Evolutionary conservation across 2,113 vertebrate genomes (phyloP).

Genomic region (Tragulus kanchil): DNA sequence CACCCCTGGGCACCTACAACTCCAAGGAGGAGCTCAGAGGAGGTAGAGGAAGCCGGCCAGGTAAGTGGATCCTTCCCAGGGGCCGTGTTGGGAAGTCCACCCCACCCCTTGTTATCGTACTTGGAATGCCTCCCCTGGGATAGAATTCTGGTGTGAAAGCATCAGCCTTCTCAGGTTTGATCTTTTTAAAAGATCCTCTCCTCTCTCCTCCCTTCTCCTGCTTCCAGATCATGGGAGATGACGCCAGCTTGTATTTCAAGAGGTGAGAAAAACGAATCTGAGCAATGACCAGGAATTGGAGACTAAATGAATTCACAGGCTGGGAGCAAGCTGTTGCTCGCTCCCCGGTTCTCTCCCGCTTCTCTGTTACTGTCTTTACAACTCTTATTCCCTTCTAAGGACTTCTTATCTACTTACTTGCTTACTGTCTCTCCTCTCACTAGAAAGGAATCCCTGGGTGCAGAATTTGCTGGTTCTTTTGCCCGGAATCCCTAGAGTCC

Average conservation of each 20-base stretch:
- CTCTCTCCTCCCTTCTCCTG: background rate
- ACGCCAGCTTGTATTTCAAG: conserved; percentile 68
- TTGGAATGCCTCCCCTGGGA: background rate
- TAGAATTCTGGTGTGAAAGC: background rate
- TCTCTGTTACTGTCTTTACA: background rate
- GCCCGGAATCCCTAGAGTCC: background rate
- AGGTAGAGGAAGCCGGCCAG: background rate
- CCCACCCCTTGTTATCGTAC: background rate
- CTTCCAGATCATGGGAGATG: background rate
- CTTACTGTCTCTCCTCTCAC: background rate
- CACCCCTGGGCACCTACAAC: background rate
- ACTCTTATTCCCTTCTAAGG: background rate
- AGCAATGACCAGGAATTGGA: background rate
- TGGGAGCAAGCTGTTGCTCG: too few species aligned
- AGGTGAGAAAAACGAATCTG: conserved; percentile 44
- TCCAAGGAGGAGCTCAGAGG: background rate
- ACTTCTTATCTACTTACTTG: background rate
- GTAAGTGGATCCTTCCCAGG: background rate
- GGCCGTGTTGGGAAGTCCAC: background rate
- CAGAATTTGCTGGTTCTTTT: background rate
- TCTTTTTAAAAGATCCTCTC: conserved; percentile 24
- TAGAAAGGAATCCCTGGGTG: background rate
- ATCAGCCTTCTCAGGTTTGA: background rate
- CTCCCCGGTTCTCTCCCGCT: too few species aligned
- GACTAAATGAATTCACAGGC: conserved; percentile 43